Evolutionary conservation across 2,113 vertebrate species (phyloP).

Genomic region (Lontra canadensis): DNA sequence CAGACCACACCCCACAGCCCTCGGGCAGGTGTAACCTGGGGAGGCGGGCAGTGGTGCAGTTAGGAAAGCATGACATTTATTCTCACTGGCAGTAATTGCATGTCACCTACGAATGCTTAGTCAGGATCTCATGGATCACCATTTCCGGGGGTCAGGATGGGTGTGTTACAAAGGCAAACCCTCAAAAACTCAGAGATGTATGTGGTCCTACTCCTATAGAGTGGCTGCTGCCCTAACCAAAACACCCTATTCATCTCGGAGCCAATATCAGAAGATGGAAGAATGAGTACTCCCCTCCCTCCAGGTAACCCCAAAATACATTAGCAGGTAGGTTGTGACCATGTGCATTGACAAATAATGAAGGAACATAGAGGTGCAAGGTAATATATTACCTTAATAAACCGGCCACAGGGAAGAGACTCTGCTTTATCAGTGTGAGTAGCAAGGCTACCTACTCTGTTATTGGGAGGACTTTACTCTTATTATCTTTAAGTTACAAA

Average conservation of each 20-base stretch:
- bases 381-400: background rate
- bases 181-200: background rate
- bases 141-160: background rate
- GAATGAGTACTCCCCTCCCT: background rate
- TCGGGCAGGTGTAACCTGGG: background rate
- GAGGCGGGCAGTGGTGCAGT: no score
- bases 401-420: background rate
- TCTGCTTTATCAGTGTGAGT: background rate
- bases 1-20: no score
- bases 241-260: background rate
- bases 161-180: background rate
- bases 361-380: background rate
- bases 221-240: background rate
- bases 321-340: background rate
- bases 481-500: background rate
- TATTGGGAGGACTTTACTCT: background rate
- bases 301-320: background rate
- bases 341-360: background rate
- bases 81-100: background rate
- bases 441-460: background rate
- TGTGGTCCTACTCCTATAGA: background rate
- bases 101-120: background rate
- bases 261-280: background rate
- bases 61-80: background rate
- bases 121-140: background rate